Percentiles rank a stretch among this genome's conserved stretches.
phyloP scores from a whole-genome alignment of 2,888 invertebrate species.

The Drosophila antonietae region DNA sequence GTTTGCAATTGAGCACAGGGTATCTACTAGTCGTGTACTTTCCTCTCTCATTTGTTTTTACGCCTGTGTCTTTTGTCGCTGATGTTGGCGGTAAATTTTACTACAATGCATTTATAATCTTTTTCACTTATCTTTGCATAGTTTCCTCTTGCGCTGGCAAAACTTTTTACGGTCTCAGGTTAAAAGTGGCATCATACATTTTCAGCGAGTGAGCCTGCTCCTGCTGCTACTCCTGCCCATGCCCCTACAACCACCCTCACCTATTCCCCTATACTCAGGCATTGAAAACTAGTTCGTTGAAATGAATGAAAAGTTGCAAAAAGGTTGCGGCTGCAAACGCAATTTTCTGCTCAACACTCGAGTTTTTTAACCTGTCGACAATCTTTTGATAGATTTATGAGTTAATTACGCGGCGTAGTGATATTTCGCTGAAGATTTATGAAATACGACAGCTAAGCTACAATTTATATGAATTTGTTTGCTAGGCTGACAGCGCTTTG shows the following conservation, averaged over 20 bases:
- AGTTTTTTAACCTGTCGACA: conserved; percentile 62
- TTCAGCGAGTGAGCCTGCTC: conserved; percentile 10
- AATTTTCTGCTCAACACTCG: conserved; percentile 53
- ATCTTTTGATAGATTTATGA: conserved; percentile 69
- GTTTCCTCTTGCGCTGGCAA: conserved; percentile 55
- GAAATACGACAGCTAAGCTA: neutral
- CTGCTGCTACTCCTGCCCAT: neutral
- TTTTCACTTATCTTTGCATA: conserved; percentile 78
- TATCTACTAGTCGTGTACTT: neutral
- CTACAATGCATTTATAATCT: conserved; percentile 79
- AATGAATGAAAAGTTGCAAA: conserved; percentile 59
- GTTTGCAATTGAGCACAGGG: neutral
- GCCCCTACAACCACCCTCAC: neutral
- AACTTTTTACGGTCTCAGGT: conserved; percentile 71
- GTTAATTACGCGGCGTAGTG: conserved; percentile 56
- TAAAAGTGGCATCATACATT: conserved; percentile 70
- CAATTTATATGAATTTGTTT: neutral
- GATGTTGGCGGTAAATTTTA: conserved; percentile 76
- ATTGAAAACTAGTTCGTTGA: conserved; percentile 10
- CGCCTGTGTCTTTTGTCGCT: conserved; percentile 27
- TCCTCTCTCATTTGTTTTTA: neutral
- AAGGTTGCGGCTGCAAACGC: conserved; percentile 40
- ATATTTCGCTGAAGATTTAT: neutral
- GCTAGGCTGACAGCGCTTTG: neutral
- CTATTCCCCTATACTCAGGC: neutral